Conservation (phyloP, 2,113 vertebrate genomes). For the Sceloporus tristichus region DNA sequence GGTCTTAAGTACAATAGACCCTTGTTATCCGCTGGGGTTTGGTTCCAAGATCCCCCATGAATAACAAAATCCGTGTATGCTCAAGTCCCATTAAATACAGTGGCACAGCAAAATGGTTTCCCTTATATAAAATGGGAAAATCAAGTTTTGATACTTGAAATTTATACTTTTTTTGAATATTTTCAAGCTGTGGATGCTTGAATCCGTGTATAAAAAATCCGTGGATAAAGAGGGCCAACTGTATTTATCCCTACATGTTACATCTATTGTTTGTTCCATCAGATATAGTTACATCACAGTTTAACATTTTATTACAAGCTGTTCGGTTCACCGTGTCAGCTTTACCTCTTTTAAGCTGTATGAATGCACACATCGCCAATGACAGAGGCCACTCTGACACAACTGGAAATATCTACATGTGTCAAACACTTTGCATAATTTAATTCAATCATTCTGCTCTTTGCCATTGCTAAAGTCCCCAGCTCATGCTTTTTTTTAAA, state of each 20-base stretch:
- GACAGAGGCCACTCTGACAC: neutral
- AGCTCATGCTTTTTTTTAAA: neutral
- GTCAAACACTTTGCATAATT: neutral
- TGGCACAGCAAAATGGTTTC: no score
- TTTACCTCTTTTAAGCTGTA: neutral
- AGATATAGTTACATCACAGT: neutral
- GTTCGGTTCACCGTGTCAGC: neutral
- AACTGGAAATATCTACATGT: neutral
- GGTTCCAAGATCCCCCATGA: no score
- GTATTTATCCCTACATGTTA: neutral
- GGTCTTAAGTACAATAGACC: neutral
- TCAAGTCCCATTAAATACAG: no score
- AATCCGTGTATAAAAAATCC: no score
- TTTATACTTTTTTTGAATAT: no score
- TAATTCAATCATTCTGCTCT: neutral
- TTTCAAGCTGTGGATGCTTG: no score
- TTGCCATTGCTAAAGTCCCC: neutral
- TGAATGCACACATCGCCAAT: accelerated
- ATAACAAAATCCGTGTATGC: no score
- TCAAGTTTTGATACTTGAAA: no score
- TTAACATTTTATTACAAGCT: neutral
- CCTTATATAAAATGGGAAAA: no score
- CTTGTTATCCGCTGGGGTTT: no score
- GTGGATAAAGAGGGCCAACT: no score
- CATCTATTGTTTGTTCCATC: neutral